Conservation (phyloP, 2,888 invertebrate species). For the Ptilodon capucinus region DNA sequence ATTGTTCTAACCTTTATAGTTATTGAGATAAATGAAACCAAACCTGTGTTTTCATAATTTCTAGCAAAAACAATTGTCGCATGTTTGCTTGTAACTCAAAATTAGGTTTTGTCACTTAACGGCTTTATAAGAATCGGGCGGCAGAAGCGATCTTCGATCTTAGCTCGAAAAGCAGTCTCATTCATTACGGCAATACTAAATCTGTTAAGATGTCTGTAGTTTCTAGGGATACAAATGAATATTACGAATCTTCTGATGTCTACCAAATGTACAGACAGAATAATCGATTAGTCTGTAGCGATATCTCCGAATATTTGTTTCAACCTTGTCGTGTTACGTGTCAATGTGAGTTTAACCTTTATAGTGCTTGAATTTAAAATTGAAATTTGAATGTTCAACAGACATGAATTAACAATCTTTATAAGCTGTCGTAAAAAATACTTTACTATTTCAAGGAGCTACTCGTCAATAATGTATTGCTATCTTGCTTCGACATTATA, state of each 20-base stretch:
- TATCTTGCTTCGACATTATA: too few species aligned
- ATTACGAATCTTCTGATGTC: not conserved
- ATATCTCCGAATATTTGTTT: not conserved
- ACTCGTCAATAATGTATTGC: too few species aligned
- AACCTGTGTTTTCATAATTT: too few species aligned
- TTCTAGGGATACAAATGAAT: conserved; percentile 8
- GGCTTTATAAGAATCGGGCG: too few species aligned
- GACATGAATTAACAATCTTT: too few species aligned
- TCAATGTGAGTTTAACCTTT: not conserved
- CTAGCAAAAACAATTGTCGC: too few species aligned
- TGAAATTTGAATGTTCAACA: not conserved
- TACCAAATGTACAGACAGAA: conserved; percentile 2
- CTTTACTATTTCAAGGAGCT: too few species aligned
- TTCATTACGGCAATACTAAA: conserved; percentile 50
- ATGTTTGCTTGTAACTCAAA: too few species aligned
- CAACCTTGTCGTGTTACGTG: not conserved
- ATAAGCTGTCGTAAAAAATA: too few species aligned
- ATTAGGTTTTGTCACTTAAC: too few species aligned
- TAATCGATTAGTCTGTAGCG: conserved; percentile 2
- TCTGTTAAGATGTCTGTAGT: conserved; percentile 42
- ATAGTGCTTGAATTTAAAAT: not conserved
- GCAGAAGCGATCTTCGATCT: not conserved
- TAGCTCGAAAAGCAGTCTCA: conserved; percentile 25
- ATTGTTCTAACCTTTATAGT: too few species aligned
- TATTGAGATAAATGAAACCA: too few species aligned